Conservation (phyloP, 2,113 vertebrate genomes). For the Taurulus bubalis region DNA sequence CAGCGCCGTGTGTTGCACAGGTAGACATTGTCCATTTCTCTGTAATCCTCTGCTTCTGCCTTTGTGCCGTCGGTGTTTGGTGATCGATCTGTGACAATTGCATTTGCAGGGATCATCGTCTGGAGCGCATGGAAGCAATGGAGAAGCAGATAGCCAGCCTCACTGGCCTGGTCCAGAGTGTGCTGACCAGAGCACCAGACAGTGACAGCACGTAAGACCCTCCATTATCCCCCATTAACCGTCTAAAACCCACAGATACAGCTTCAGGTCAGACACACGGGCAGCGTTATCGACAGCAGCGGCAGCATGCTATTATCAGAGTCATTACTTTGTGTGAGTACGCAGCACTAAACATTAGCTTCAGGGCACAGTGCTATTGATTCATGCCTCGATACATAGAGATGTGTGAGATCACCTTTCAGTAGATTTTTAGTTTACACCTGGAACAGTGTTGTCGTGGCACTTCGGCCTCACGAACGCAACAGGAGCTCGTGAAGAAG, state of each 20-base stretch:
- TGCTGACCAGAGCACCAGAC: slow-evolving; percentile 93
- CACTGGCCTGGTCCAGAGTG: slow-evolving; percentile 96
- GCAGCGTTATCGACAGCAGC: slow-evolving; percentile 57
- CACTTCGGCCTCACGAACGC: slow-evolving; percentile 14
- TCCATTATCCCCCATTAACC: slow-evolving; percentile 47
- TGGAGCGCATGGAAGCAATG: slow-evolving; percentile 99
- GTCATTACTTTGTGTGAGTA: slow-evolving; percentile 54
- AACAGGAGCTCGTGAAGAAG: slow-evolving; percentile 38
- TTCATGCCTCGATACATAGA: slow-evolving; percentile 30
- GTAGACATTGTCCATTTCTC: not conserved
- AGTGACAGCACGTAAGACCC: slow-evolving; percentile 91
- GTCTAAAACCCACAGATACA: slow-evolving; percentile 37
- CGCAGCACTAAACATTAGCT: slow-evolving; percentile 39
- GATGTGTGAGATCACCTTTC: slow-evolving; percentile 31
- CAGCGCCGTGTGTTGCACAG: not conserved
- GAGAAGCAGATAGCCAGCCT: slow-evolving; percentile 99
- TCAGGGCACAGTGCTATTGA: slow-evolving; percentile 51
- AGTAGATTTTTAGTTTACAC: slow-evolving; percentile 24
- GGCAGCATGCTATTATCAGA: slow-evolving; percentile 49
- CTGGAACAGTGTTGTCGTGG: slow-evolving; percentile 10
- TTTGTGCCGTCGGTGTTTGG: not conserved
- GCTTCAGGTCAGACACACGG: slow-evolving; percentile 34
- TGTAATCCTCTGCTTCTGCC: not conserved
- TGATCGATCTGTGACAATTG: not conserved
- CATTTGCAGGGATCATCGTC: slow-evolving; percentile 74